Conservation (phyloP, 2,888 invertebrate species). For the Pterostichus niger region DNA sequence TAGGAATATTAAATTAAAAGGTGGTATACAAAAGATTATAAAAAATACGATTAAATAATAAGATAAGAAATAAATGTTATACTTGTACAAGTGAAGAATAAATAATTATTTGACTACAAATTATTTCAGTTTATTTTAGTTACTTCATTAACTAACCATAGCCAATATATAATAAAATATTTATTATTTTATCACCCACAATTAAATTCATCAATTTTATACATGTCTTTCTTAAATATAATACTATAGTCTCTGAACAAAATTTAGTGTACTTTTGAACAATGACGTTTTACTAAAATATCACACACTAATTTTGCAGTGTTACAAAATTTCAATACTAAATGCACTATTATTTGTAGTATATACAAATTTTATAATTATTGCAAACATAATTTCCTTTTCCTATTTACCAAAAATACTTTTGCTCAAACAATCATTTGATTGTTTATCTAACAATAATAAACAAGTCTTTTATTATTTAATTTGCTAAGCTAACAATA, state of each 20-base stretch:
- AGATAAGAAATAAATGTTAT: slow-evolving; percentile 43
- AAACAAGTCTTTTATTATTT: slow-evolving; percentile 15
- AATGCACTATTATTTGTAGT: slow-evolving; percentile 23
- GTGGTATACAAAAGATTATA: neutral
- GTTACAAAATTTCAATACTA: slow-evolving; percentile 21
- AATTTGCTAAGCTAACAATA: neutral
- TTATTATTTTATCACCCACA: slow-evolving; percentile 44
- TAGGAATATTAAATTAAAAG: slow-evolving; percentile 13
- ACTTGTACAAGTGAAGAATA: slow-evolving; percentile 40
- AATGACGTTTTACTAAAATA: slow-evolving; percentile 6
- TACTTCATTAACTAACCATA: slow-evolving; percentile 38
- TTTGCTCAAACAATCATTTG: neutral
- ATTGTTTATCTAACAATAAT: slow-evolving; percentile 25
- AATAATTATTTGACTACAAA: slow-evolving; percentile 33
- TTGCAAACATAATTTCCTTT: slow-evolving; percentile 42
- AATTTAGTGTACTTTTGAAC: slow-evolving; percentile 28
- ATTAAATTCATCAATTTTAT: slow-evolving; percentile 15
- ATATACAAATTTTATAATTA: slow-evolving; percentile 32
- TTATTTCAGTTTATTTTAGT: slow-evolving; percentile 16
- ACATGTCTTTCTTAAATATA: slow-evolving; percentile 50
- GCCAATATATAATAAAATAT: slow-evolving; percentile 46
- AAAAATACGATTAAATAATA: slow-evolving; percentile 50
- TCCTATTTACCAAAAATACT: slow-evolving; percentile 11
- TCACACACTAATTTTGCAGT: slow-evolving; percentile 15
- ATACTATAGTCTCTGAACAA: slow-evolving; percentile 33